phyloP scores from a whole-genome alignment of 2,888 invertebrate species.

The Drosophila diplacantha region DNA sequence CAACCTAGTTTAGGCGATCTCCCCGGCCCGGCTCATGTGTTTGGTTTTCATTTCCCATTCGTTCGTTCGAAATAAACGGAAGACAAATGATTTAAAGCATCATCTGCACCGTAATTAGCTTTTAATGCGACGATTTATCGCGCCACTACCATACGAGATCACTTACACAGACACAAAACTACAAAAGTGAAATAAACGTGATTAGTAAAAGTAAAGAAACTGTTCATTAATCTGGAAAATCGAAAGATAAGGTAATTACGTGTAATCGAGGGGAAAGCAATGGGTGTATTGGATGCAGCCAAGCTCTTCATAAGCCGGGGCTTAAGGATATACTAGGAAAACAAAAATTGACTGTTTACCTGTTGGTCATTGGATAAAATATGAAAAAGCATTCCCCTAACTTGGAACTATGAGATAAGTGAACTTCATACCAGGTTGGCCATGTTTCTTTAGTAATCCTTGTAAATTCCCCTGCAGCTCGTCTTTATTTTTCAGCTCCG shows the following conservation, averaged over 20 bases:
- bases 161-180: constrained; percentile 47
- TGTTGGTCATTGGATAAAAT: neutral
- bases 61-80: constrained; percentile 36
- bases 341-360: no score
- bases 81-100: constrained; percentile 44
- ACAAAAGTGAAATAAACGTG: constrained; percentile 65
- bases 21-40: constrained; percentile 19
- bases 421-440: neutral
- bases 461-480: neutral
- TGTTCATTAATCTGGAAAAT: constrained; percentile 1
- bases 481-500: constrained; percentile 3
- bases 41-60: constrained; percentile 35
- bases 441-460: neutral
- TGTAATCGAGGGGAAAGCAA: neutral
- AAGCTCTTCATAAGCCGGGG: neutral
- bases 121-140: constrained; percentile 45
- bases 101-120: constrained; percentile 62
- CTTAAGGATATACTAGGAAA: neutral
- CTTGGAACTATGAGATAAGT: no score
- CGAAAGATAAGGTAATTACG: neutral
- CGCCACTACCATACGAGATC: constrained; percentile 47
- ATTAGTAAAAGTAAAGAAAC: constrained; percentile 57
- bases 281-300: neutral
- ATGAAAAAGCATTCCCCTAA: neutral
- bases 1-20: constrained; percentile 33